phyloP scores from a whole-genome alignment of 2,113 vertebrate species.

The Labeo catla region DNA sequence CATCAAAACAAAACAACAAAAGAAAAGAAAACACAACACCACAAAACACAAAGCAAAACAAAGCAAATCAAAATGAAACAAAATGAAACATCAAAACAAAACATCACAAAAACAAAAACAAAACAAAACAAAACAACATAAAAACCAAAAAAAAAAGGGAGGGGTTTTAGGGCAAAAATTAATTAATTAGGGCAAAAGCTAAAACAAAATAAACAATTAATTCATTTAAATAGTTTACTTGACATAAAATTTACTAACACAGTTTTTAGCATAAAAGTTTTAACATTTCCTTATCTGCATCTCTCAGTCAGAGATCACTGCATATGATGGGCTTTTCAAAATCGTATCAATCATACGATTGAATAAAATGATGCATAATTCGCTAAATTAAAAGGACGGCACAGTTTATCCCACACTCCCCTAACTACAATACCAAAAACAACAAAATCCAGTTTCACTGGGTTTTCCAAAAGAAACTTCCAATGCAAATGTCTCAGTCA shows the following conservation, averaged over 20 bases:
- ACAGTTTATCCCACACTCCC: neutral
- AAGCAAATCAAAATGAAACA: no score
- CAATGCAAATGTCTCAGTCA: neutral
- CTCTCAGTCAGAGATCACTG: neutral
- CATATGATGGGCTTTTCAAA: neutral
- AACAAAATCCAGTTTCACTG: neutral
- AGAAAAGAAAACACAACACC: no score
- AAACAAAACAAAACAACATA: no score
- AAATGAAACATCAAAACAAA: no score
- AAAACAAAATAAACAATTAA: neutral
- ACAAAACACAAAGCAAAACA: no score
- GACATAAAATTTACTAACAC: neutral
- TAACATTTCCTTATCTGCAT: neutral
- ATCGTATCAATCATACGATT: neutral
- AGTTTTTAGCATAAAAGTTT: no score
- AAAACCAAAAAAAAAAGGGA: no score
- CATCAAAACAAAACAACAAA: no score
- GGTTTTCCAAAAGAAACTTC: conserved; percentile 1
- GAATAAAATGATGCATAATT: neutral
- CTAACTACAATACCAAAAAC: neutral
- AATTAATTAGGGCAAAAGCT: neutral
- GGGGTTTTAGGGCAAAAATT: no score
- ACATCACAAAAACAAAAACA: no score
- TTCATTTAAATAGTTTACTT: neutral
- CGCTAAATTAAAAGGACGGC: neutral